A percentile compares a stretch with the other conserved stretches of the same genome.
Evolutionary conservation across 2,888 invertebrate genomes (phyloP).

Genomic region (Venustoraphidia nigricollis): DNA sequence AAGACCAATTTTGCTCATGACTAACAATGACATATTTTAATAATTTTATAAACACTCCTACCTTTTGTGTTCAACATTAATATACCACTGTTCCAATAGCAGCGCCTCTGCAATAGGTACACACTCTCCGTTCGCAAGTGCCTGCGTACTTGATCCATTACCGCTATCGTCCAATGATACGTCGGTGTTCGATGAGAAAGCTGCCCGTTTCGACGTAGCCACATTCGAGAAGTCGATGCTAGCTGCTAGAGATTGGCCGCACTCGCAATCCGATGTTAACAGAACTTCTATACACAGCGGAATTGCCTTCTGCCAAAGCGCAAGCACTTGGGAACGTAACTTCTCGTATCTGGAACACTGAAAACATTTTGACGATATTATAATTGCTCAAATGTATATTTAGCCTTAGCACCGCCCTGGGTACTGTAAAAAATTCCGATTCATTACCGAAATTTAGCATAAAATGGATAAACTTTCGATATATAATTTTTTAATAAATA

Average conservation of each 20-base stretch:
- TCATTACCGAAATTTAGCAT: too few species aligned
- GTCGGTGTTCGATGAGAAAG: neutral
- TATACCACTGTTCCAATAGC: slow-evolving; percentile 71
- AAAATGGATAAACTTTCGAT: too few species aligned
- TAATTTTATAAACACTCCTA: slow-evolving; percentile 19
- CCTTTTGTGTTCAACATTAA: slow-evolving; percentile 46
- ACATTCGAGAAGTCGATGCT: slow-evolving; percentile 12
- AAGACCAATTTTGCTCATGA: too few species aligned
- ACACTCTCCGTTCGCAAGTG: slow-evolving; percentile 17
- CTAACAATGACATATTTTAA: too few species aligned
- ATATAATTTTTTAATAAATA: too few species aligned
- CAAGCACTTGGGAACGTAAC: slow-evolving; percentile 36
- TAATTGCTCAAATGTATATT: slow-evolving; percentile 2
- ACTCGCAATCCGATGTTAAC: slow-evolving; percentile 55
- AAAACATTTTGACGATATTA: slow-evolving; percentile 13
- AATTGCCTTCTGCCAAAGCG: slow-evolving; percentile 53
- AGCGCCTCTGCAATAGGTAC: slow-evolving; percentile 35
- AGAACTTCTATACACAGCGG: slow-evolving; percentile 71
- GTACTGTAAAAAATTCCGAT: too few species aligned
- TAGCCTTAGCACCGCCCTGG: too few species aligned
- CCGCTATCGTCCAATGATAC: neutral
- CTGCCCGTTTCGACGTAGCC: neutral
- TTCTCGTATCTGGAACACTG: slow-evolving; percentile 39
- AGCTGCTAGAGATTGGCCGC: slow-evolving; percentile 23
- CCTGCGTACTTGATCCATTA: slow-evolving; percentile 6